phyloP scores from a whole-genome alignment of 2,888 invertebrate genomes.

The Plebejus melissa region DNA sequence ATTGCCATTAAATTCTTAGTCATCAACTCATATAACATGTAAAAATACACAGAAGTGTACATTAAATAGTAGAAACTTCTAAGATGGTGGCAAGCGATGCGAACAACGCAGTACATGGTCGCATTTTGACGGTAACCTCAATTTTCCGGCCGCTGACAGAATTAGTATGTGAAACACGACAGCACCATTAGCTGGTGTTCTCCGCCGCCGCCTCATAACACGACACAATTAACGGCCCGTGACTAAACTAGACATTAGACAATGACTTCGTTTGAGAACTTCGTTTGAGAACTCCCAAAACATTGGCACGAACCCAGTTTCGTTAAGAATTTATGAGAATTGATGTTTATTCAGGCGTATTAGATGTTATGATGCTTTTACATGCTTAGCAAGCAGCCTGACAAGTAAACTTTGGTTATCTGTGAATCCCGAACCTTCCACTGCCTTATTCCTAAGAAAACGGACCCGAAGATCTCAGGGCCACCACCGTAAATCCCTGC shows the following conservation, averaged over 20 bases:
- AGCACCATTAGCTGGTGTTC: conserved; percentile 4
- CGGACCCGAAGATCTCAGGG: background rate
- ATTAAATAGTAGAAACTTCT: background rate
- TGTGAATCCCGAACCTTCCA: background rate
- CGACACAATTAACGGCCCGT: conserved; percentile 14
- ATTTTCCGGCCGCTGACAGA: background rate
- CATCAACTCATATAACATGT: no score
- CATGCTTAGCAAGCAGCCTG: background rate
- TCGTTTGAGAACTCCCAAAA: background rate
- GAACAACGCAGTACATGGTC: conserved; percentile 1
- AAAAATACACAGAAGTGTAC: no score
- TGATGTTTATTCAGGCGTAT: background rate
- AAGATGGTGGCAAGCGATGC: background rate
- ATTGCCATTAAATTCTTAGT: no score
- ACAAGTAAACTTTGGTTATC: background rate
- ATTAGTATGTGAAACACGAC: conserved; percentile 19
- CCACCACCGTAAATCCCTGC: background rate
- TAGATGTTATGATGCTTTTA: background rate
- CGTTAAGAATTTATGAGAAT: background rate
- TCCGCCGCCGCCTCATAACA: conserved; percentile 14
- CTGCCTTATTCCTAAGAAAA: background rate
- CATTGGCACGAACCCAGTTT: conserved; percentile 16
- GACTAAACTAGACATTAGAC: conserved; percentile 17
- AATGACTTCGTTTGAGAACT: background rate
- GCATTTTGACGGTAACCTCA: background rate